Evolutionary conservation across 2,113 vertebrate species (phyloP), one percentile per base, ranked within the genome.

Genomic region (Oreochromis niloticus): DNA sequence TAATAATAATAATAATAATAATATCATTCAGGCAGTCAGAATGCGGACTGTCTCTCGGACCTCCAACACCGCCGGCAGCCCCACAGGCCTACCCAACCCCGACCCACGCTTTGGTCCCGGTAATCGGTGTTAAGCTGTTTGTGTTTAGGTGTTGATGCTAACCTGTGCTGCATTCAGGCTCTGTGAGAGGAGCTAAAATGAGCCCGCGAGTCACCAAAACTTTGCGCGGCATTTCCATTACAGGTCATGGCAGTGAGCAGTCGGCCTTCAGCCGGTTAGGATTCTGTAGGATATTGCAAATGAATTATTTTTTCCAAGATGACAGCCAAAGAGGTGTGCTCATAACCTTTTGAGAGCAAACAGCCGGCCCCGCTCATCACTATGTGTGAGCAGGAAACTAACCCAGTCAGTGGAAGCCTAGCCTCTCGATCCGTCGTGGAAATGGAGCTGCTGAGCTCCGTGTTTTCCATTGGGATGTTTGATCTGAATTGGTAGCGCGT

Each of bases 21-120:
- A 7, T n/a, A 66, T 66, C 6, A n/a, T 7, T n/a, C 32, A 39
- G 19, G 6, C 34, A 22, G 34, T 39, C 34, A 66, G 34, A 39
- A 39, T 66, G 61, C 61, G 0, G 61, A 66, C 61, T 22, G 61
- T 66, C 34, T 39, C 61, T 66, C 32, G 14, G 6, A 32, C 57
- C 56, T 6, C 57, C 61, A 12, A n/a, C 61, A 5, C 32, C 6
- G 61, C 10, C 32, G 3, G 30, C 43, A 12, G 71, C 16, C 13
- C 0, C 22, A 3, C 7, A 46, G 24, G 24, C 6, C 24, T 10
- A 17, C 41, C 2, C 13, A 19, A 10, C 14, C 5, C 16, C 13
- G 41, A 73, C 22, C 39, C 36, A 3, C 68, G 16, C 24, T 48
- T 17, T 17, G 14, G 9, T 11, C 9, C 4, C 4, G 46, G 9